A percentile compares a stretch with the other conserved stretches of the same genome.
These are phyloP conservation scores for Esperia sulphurella DNA, from an alignment of 2,888 invertebrate genomes.

Conservation along the genomic window DNA sequence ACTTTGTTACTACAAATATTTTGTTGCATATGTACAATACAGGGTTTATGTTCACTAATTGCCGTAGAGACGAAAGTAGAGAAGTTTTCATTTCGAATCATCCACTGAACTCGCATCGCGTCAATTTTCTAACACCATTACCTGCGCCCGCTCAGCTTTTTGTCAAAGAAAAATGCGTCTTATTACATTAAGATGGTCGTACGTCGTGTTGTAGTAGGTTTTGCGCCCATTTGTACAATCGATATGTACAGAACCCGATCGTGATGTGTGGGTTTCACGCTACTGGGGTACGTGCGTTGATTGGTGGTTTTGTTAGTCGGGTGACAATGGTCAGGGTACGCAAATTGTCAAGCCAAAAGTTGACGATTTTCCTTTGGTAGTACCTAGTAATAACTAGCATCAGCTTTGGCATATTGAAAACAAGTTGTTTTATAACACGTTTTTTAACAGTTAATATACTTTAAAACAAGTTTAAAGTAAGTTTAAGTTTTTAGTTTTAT, in stretches of 20 bases:
- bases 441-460: no score
- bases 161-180: slow-evolving; percentile 71
- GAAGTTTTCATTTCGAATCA: slow-evolving; percentile 21
- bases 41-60: no score
- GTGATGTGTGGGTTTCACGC: slow-evolving; percentile 33
- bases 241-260: slow-evolving; percentile 16
- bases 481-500: no score
- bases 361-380: neutral
- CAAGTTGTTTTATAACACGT: no score
- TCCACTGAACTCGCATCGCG: slow-evolving; percentile 33
- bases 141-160: slow-evolving; percentile 50
- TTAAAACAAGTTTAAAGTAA: no score
- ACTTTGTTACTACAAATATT: neutral
- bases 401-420: no score
- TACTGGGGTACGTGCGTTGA: neutral
- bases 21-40: neutral
- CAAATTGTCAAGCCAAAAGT: no score
- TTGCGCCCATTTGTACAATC: slow-evolving; percentile 38
- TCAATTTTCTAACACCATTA: slow-evolving; percentile 67
- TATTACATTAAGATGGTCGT: slow-evolving; percentile 62
- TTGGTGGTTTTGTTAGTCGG: neutral
- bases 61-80: no score
- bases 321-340: neutral
- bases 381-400: no score
- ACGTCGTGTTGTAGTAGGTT: slow-evolving; percentile 33